phyloP scores from a whole-genome alignment of 2,113 vertebrate genomes.

The Dicaeum eximium region DNA sequence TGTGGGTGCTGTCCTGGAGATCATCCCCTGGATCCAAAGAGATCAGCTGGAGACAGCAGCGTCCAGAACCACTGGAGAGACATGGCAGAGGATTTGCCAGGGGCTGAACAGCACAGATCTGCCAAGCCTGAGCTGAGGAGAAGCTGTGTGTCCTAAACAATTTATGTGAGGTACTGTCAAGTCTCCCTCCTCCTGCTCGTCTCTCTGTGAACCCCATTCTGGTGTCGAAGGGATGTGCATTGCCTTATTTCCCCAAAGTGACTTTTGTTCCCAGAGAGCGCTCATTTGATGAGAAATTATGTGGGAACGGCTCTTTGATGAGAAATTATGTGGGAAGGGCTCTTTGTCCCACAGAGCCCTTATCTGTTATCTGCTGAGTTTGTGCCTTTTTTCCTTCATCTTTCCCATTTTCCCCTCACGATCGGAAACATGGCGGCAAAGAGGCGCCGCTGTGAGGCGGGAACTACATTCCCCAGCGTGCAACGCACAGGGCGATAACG shows the following conservation, averaged over 20 bases:
- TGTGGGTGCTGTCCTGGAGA: rapidly evolving
- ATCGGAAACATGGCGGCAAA: rapidly evolving
- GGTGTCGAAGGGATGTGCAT: too few species aligned
- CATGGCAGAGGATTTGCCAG: background rate
- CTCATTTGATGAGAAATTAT: background rate
- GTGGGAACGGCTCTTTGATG: background rate
- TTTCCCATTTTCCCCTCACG: background rate
- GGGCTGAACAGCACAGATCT: background rate
- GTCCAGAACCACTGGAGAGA: rapidly evolving
- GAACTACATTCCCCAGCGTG: background rate
- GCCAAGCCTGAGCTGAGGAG: background rate
- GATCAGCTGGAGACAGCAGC: background rate
- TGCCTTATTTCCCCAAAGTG: background rate
- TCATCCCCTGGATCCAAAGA: background rate
- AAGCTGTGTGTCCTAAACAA: rapidly evolving
- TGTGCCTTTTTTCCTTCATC: background rate
- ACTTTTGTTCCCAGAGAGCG: background rate
- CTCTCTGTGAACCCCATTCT: rapidly evolving
- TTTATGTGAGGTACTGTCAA: background rate
- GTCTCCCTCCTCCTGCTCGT: background rate
- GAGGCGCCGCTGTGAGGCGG: rapidly evolving
- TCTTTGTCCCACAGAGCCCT: background rate
- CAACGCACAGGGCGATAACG: rapidly evolving
- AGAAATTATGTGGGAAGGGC: background rate
- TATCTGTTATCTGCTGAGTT: too few species aligned